These are phyloP conservation scores for Pteronotus mesoamericanus DNA, from an alignment of 2,797 vertebrate species.

Conservation along the genomic window DNA sequence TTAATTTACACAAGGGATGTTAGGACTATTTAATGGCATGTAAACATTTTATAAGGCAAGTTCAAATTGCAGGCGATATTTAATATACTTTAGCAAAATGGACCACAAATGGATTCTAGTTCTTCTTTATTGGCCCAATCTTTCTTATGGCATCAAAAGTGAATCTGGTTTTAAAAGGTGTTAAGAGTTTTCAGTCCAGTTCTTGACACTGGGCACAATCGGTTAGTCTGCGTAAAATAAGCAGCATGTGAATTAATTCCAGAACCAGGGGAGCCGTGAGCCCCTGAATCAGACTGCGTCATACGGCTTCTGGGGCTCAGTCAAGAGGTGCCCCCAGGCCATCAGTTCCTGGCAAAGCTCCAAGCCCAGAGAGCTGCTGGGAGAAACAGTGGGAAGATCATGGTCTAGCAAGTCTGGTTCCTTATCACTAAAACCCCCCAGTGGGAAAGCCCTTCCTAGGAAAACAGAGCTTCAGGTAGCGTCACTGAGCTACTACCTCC, in stretches of 20 bases:
- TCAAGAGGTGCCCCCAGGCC: neutral
- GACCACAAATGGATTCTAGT: slow-evolving; percentile 84
- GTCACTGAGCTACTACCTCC: no score
- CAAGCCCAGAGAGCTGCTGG: neutral
- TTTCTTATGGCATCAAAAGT: slow-evolving; percentile 82
- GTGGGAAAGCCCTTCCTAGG: neutral
- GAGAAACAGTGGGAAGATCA: fast-evolving
- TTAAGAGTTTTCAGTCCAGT: slow-evolving; percentile 86
- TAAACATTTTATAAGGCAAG: slow-evolving; percentile 86
- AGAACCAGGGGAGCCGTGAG: slow-evolving; percentile 69
- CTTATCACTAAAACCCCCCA: neutral
- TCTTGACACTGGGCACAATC: slow-evolving; percentile 81
- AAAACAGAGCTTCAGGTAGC: neutral
- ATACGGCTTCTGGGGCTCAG: neutral
- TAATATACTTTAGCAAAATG: slow-evolving; percentile 84
- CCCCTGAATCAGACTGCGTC: slow-evolving; percentile 61
- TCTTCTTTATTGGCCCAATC: slow-evolving; percentile 81
- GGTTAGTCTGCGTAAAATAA: slow-evolving; percentile 76
- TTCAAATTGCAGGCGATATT: slow-evolving; percentile 83
- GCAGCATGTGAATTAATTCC: slow-evolving; percentile 80
- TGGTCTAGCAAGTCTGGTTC: fast-evolving
- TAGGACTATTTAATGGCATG: slow-evolving; percentile 85
- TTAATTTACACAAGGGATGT: slow-evolving; percentile 84
- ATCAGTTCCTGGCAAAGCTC: neutral
- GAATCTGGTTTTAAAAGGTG: slow-evolving; percentile 85